Base-by-base conservation (phyloP, 2,888 invertebrate species). In the Nasonovia ribisnigri region DNA sequence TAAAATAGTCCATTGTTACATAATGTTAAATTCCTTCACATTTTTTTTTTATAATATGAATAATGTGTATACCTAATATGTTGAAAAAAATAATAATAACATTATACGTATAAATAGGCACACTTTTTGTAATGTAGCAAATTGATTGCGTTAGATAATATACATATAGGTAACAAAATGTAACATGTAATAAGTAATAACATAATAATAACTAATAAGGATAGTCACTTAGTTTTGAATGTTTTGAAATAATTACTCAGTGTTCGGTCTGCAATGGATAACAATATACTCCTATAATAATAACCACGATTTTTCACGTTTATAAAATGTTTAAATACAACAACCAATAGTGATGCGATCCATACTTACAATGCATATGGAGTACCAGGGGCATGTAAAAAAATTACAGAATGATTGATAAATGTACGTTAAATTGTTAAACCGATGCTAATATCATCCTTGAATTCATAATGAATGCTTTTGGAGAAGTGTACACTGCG, bases 361-460 rank as follows among this genome's bases (percentile, higher is more conserved):
- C 77, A 77, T 36, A 20, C 8, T 77, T 42, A 36, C 20, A 20
- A 36, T 77, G 20, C 1, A 2, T 8, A 8, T 20, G 6, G 20
- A 20, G 54, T 5, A 54, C 20, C 5, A 46, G 11, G 11, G 46
- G 46, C 8, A 77, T 20, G 77, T 67, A n/a, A n/a, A 67, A 54
- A 36, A 77, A 77, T 36, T 77, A 77, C 36, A 20, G 3, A 77
- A 77, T 77, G 36, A 77, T 36, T 77, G 84, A n/a, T 43, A 86
- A 86, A 57, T 43, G 54, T n/a, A n/a, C 43, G 43, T 84, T 84
- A 42, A 43, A 57, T 87, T 26, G 84, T 84, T 42, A 89, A 57
- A 60, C 4, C 48, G n/a, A 86, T 51, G 86, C 57, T 90, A 93
- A 60, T 93, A 67, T 60, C 51, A 86, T 88, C 26, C 42, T 84